A percentile compares a stretch with the other conserved stretches of the same genome.
Conservation (phyloP, 2,113 vertebrate genomes). For the Tapirus terrestris region DNA sequence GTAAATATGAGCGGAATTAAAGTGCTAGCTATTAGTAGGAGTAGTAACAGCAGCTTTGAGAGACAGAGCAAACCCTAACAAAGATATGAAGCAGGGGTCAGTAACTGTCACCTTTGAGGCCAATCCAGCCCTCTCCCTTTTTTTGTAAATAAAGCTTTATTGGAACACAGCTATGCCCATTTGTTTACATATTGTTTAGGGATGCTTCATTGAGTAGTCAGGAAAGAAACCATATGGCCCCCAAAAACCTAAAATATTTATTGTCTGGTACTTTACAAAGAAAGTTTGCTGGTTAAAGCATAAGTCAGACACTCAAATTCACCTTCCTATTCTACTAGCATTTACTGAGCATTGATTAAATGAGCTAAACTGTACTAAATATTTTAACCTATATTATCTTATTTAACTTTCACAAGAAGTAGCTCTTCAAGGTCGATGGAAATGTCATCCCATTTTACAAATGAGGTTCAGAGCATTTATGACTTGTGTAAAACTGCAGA, state of each 20-base stretch:
- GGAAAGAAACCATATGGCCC: background rate
- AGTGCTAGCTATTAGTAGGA: background rate
- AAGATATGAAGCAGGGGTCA: background rate
- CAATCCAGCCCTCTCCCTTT: background rate
- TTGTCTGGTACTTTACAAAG: background rate
- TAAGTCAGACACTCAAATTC: background rate
- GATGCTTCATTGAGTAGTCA: background rate
- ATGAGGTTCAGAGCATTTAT: background rate
- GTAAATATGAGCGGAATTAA: background rate
- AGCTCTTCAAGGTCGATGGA: background rate
- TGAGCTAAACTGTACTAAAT: background rate
- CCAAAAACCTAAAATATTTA: background rate
- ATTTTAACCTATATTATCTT: background rate
- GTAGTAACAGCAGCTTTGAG: background rate
- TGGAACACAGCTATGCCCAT: background rate
- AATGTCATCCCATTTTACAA: background rate
- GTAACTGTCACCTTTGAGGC: background rate
- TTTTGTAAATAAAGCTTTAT: conserved; percentile 35
- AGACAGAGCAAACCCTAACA: background rate
- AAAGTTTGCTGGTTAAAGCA: background rate
- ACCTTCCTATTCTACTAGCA: background rate
- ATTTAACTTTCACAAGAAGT: background rate
- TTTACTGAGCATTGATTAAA: background rate
- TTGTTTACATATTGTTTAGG: background rate
- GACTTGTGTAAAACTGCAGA: background rate